Base-by-base conservation (phyloP, 2,113 vertebrate genomes). In the Phasianus colchicus region DNA sequence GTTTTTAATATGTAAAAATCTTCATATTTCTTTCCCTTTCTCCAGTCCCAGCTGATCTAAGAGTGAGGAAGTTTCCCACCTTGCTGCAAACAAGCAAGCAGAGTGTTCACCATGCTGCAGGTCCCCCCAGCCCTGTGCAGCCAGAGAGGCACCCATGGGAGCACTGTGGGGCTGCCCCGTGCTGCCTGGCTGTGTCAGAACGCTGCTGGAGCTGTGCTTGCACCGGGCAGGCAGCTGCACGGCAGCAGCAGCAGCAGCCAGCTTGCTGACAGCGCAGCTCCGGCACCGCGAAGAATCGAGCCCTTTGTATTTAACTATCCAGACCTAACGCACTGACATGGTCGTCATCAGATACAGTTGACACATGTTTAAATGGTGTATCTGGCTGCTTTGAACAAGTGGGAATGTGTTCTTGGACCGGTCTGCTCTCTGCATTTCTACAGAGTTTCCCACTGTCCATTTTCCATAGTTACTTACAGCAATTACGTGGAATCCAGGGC, bases 341-440 rank as follows among this genome's bases (percentile, higher is more conserved):
- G 91, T 97, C 91, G 54, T 94, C 95, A 96, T 88, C 95, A 92
- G 95, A 96, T 94, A 95, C 78, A 86, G 79, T 83, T 78, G 88
- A 95, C 88, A 90, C 94, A 93, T 66, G 77, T 90, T 90, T 92
- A 88, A 92, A 90, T 79, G 67, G 74, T 86, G 75, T 72, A 81
- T 85, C 88, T 95, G 7, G 9, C 92, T 42, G 90, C 92, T 82
- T 86, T 96, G 77, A 92, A 89, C 92, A 83, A 74, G 79, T 76
- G 87, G 75, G 90, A 95, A 92, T 95, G 72, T 94, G 95, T 96
- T 78, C 74, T 88, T 92, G 91, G 96, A 75, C 71, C 34, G 85
- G 70, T 84, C 90, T 54, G 48, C 85, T 76, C 72, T 63, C 82
- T 0, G n/a, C 86, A 86, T 83, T 73, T 92, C 93, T 95, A n/a